These are phyloP conservation scores for Pseudomyrmex flavicornis DNA, from an alignment of 1,140 invertebrate genomes.

Conservation along the genomic window DNA sequence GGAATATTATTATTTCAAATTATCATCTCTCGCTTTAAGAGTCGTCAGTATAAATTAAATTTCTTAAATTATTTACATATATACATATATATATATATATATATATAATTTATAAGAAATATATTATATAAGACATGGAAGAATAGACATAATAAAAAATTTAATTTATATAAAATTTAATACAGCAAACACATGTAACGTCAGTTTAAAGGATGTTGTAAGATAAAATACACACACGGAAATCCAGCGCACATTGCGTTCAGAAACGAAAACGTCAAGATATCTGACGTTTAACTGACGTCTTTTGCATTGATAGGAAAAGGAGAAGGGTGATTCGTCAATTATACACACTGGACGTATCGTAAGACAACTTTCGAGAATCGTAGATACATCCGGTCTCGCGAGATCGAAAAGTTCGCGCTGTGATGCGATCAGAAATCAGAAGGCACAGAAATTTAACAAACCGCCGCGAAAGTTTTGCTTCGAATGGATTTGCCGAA, in stretches of 20 bases:
- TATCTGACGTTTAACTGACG: conserved; percentile 18
- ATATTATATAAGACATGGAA: too few relatives aligned
- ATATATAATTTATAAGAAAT: too few relatives aligned
- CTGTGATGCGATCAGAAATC: conserved; percentile 62
- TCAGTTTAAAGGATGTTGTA: too few relatives aligned
- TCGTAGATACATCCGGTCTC: conserved; percentile 66
- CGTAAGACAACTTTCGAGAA: conserved; percentile 27
- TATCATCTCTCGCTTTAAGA: background rate
- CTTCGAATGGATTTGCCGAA: conserved; percentile 25
- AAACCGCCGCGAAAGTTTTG: conserved; percentile 60
- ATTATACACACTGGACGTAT: conserved; percentile 46
- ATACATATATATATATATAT: too few relatives aligned
- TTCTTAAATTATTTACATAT: too few relatives aligned
- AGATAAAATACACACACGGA: too few relatives aligned
- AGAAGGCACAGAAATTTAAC: conserved; percentile 75
- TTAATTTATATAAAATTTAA: too few relatives aligned
- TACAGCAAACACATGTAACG: too few relatives aligned
- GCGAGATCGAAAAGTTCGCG: conserved; percentile 56
- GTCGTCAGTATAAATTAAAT: too few relatives aligned
- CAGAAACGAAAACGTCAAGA: conserved; percentile 20
- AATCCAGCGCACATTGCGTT: background rate
- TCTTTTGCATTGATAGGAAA: conserved; percentile 35
- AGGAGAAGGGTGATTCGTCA: conserved; percentile 21
- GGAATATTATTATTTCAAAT: background rate
- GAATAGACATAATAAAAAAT: too few relatives aligned